Evolutionary conservation across 2,113 vertebrate species (phyloP).

Genomic region (Corythoichthys intestinalis): DNA sequence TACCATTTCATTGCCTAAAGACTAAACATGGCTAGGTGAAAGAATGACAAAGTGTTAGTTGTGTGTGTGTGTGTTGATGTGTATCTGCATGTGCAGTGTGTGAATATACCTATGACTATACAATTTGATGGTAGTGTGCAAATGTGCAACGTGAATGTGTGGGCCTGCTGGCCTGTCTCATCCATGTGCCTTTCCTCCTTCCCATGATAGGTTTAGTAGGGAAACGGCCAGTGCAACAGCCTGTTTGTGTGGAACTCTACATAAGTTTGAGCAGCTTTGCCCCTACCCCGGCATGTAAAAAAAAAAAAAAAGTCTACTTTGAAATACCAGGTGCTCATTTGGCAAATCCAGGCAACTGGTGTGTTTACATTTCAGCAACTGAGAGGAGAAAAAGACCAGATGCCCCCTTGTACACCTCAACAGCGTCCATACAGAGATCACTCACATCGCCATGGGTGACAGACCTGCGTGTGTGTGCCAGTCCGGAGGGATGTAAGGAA

Average conservation of each 20-base stretch:
- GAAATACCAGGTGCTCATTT: constrained; percentile 74
- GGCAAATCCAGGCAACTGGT: constrained; percentile 66
- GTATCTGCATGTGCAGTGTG: constrained; percentile 2
- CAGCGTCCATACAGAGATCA: constrained; percentile 62
- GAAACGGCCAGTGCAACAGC: constrained; percentile 38
- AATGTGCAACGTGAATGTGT: constrained; percentile 37
- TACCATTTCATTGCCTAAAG: constrained; percentile 65
- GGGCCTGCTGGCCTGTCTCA: constrained; percentile 43
- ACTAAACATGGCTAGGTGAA: constrained; percentile 73
- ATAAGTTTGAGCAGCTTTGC: constrained; percentile 61
- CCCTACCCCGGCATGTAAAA: constrained; percentile 25
- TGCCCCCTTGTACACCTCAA: constrained; percentile 55
- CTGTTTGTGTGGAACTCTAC: constrained; percentile 40
- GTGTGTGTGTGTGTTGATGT: constrained; percentile 1
- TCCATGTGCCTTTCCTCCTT: constrained; percentile 16
- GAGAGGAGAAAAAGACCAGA: constrained; percentile 72
- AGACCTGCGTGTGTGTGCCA: constrained; percentile 44
- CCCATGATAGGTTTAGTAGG: constrained; percentile 16
- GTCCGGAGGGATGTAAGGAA: constrained; percentile 12
- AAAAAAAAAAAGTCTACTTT: constrained; percentile 64
- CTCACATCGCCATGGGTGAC: constrained; percentile 63
- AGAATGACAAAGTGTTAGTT: constrained; percentile 48
- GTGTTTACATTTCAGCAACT: constrained; percentile 73
- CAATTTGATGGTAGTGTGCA: constrained; percentile 8
- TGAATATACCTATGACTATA: constrained; percentile 13